A percentile compares a stretch with the other conserved stretches of the same genome.
Evolutionary conservation across 2,113 vertebrate genomes (phyloP).

Genomic region (Hyperoodon ampullatus): DNA sequence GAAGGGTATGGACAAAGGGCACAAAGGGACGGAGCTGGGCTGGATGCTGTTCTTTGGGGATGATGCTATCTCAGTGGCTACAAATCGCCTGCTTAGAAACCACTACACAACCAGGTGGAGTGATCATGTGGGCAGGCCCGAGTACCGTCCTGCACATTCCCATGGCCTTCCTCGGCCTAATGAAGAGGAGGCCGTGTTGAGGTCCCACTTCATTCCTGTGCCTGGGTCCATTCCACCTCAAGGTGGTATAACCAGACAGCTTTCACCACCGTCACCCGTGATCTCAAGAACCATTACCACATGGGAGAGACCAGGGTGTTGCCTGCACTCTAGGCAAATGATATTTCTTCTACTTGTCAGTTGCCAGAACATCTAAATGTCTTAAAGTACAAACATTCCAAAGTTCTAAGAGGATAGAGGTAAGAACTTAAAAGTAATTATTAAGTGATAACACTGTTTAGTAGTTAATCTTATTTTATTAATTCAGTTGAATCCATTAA

Average conservation of each 20-base stretch:
- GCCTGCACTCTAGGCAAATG: neutral
- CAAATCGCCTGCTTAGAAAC: neutral
- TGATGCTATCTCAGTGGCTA: neutral
- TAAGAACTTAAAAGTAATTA: neutral
- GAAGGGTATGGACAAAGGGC: rapidly evolving
- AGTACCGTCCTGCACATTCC: rapidly evolving
- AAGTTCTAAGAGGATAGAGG: neutral
- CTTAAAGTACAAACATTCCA: neutral
- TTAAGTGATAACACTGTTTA: neutral
- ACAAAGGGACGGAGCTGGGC: neutral
- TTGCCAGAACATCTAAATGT: neutral
- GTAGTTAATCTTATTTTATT: neutral
- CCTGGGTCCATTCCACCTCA: neutral
- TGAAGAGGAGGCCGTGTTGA: neutral
- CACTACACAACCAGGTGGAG: too few species aligned
- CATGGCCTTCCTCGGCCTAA: neutral
- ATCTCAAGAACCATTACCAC: neutral
- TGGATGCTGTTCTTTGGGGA: neutral
- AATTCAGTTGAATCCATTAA: neutral
- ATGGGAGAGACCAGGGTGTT: neutral
- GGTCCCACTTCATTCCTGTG: neutral
- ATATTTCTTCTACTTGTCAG: neutral
- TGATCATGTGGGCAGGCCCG: neutral
- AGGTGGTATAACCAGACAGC: neutral
- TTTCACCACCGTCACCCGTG: neutral